Conservation (phyloP, 2,113 vertebrate genomes). For the Gobius niger region DNA sequence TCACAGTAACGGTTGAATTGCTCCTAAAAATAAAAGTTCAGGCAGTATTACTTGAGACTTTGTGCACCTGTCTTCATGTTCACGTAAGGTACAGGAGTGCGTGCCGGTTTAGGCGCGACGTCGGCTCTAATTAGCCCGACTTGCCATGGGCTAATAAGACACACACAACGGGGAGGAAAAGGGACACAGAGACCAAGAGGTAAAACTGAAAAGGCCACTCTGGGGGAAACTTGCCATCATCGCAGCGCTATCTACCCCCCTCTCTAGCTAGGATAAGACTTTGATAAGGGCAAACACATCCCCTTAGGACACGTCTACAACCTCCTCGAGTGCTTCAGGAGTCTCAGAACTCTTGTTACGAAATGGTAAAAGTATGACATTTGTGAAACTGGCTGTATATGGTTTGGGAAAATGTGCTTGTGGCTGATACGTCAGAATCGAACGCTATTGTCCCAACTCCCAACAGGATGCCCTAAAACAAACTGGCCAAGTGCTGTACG, state of each 20-base stretch:
- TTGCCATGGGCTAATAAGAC: slow-evolving; percentile 68
- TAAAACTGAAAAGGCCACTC: slow-evolving; percentile 47
- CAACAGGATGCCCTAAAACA: no score
- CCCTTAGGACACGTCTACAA: slow-evolving; percentile 30
- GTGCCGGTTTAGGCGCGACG: slow-evolving; percentile 62
- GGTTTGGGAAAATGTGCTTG: not conserved
- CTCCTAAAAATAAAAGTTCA: slow-evolving; percentile 2
- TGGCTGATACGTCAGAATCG: no score
- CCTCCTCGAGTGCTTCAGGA: slow-evolving; percentile 24
- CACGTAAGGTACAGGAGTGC: slow-evolving; percentile 9
- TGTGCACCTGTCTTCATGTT: not conserved
- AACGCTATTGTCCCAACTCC: no score
- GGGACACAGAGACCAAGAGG: slow-evolving; percentile 20
- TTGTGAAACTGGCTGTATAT: not conserved
- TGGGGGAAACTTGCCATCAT: slow-evolving; percentile 41
- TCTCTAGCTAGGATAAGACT: slow-evolving; percentile 41
- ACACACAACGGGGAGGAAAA: slow-evolving; percentile 50
- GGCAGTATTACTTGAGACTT: slow-evolving; percentile 4
- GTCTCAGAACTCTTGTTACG: not conserved
- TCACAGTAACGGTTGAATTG: not conserved
- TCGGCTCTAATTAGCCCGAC: slow-evolving; percentile 72
- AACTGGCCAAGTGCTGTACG: no score
- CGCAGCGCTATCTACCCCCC: slow-evolving; percentile 33
- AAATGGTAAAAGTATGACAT: slow-evolving; percentile 1
- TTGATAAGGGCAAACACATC: slow-evolving; percentile 59